A percentile compares a stretch with the other conserved stretches of the same genome.
Evolutionary conservation across 2,113 vertebrate genomes (phyloP).

Genomic region (Motacilla tschutschensis): DNA sequence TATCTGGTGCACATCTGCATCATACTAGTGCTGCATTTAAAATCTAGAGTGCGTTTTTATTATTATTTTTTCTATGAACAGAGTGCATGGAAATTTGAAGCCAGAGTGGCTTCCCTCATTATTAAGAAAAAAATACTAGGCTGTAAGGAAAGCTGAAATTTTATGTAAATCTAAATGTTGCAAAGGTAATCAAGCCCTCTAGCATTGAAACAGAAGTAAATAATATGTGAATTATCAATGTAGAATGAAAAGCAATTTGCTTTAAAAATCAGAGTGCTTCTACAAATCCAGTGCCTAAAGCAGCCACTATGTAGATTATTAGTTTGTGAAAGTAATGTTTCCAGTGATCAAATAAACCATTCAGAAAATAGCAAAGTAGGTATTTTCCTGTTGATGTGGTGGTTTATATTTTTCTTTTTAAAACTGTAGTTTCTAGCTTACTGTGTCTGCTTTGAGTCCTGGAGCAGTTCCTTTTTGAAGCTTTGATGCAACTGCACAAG

Average conservation of each 20-base stretch:
- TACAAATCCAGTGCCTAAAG: constrained; percentile 66
- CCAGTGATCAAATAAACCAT: constrained; percentile 36
- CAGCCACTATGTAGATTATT: constrained; percentile 42
- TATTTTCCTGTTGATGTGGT: constrained; percentile 53
- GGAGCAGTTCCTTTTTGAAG: constrained; percentile 32
- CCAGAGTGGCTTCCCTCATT: background rate
- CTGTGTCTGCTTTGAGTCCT: constrained; percentile 60
- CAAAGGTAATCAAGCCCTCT: constrained; percentile 20
- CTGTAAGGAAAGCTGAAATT: constrained; percentile 3
- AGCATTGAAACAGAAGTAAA: constrained; percentile 7
- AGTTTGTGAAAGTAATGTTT: constrained; percentile 55
- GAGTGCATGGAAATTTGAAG: constrained; percentile 16
- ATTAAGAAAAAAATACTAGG: background rate
- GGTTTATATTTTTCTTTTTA: constrained; percentile 46
- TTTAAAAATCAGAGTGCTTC: constrained; percentile 61
- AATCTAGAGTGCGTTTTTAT: constrained; percentile 4
- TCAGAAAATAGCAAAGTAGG: constrained; percentile 41
- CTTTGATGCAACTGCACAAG: constrained; percentile 28
- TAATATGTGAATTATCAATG: background rate
- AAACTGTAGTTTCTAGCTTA: constrained; percentile 51
- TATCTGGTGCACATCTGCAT: constrained; percentile 20
- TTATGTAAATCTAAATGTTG: constrained; percentile 4
- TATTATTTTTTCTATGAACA: background rate
- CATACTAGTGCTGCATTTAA: constrained; percentile 10
- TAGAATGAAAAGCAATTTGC: constrained; percentile 41